phyloP scores from a whole-genome alignment of 2,797 vertebrate genomes.

The Pyrocephalus nanus region DNA sequence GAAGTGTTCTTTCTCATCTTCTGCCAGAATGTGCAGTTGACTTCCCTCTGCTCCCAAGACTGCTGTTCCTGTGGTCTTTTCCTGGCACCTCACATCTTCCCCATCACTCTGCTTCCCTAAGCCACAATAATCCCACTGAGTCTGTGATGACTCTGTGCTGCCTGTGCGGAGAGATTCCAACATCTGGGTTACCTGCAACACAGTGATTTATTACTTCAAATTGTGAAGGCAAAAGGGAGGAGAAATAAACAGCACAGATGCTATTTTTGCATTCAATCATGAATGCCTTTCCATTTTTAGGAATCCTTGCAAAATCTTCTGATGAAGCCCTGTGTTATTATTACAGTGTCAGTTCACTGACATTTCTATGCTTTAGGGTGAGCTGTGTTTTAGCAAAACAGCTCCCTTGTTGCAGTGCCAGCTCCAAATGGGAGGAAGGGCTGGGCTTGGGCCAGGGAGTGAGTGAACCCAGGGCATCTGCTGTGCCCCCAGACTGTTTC shows the following conservation, averaged over 20 bases:
- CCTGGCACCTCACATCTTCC: slow-evolving; percentile 14
- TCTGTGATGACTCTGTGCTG: slow-evolving; percentile 51
- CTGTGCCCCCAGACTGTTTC: background rate
- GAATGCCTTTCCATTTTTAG: slow-evolving; percentile 40
- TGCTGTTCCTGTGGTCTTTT: background rate
- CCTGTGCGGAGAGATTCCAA: slow-evolving; percentile 73
- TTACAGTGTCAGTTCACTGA: slow-evolving; percentile 10
- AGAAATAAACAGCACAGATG: slow-evolving; percentile 31
- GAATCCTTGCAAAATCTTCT: slow-evolving; percentile 28
- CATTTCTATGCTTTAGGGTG: slow-evolving; percentile 32
- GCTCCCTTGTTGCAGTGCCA: background rate
- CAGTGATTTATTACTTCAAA: slow-evolving; percentile 24
- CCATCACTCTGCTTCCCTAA: slow-evolving; percentile 27
- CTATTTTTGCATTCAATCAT: slow-evolving; percentile 48
- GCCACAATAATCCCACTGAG: slow-evolving; percentile 8
- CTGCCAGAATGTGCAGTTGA: background rate
- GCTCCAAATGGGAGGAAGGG: background rate
- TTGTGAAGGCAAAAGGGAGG: background rate
- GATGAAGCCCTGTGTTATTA: slow-evolving; percentile 11
- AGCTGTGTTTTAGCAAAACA: slow-evolving; percentile 24
- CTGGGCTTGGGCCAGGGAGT: background rate
- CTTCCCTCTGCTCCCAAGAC: background rate
- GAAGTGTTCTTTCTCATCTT: background rate
- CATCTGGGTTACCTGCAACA: slow-evolving; percentile 77
- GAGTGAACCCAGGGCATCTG: background rate